Conservation (phyloP, 2,113 vertebrate genomes). For the Antigone vipio region DNA sequence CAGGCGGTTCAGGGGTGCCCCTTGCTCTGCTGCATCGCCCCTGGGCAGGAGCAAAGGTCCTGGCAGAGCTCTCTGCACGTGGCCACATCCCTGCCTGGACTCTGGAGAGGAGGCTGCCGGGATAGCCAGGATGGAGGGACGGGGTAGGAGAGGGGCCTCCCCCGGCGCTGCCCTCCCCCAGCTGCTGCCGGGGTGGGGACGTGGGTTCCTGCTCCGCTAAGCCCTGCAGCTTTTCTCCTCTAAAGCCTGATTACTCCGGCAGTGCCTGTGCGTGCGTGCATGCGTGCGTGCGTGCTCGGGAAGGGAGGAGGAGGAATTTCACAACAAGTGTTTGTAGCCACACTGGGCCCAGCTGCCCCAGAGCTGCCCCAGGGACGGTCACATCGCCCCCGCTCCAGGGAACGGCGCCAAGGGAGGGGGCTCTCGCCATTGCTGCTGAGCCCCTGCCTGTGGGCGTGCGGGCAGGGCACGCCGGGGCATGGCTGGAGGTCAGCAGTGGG, state of each 20-base stretch:
- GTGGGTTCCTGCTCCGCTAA: slow-evolving; percentile 56
- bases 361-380: not conserved
- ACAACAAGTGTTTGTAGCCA: slow-evolving; percentile 52
- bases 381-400: not conserved
- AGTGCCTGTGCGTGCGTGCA: slow-evolving; percentile 43
- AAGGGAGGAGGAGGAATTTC: slow-evolving; percentile 58
- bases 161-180: slow-evolving; percentile 16
- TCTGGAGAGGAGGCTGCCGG: not conserved
- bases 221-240: slow-evolving; percentile 68
- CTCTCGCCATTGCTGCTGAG: not conserved
- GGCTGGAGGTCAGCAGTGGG: not conserved
- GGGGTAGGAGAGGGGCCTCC: not conserved
- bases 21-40: not conserved
- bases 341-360: slow-evolving; percentile 30
- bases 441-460: rapidly evolving
- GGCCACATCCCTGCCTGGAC: not conserved
- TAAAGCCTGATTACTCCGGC: slow-evolving; percentile 67
- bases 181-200: not conserved
- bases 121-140: not conserved
- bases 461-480: not conserved
- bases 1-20: not conserved
- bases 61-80: rapidly evolving
- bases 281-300: not conserved
- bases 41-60: not conserved
- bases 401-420: rapidly evolving